phyloP scores from a whole-genome alignment of 2,113 vertebrate genomes.

The Taxidea taxus region DNA sequence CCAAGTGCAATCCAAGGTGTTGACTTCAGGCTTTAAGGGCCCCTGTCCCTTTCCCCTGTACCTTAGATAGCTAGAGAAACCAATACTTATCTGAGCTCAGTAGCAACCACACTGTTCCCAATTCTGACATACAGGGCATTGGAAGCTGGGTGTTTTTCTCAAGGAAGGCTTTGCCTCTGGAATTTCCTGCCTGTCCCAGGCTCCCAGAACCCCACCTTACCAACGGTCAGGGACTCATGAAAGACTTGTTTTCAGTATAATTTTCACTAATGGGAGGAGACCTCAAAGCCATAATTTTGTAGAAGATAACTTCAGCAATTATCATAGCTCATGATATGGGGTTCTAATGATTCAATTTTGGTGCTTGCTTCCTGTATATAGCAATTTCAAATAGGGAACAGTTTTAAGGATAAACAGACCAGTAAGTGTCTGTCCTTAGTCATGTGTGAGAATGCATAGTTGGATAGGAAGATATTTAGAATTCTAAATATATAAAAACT shows the following conservation, averaged over 20 bases:
- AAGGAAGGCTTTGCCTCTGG: conserved; percentile 24
- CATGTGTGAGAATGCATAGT: neutral
- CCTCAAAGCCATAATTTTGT: neutral
- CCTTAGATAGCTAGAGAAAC: neutral
- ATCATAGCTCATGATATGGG: neutral
- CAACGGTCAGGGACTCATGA: conserved; percentile 21
- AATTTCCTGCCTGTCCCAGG: conserved; percentile 38
- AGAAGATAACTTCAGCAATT: neutral
- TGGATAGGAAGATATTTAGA: conserved; percentile 19
- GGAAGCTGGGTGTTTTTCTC: conserved; percentile 14
- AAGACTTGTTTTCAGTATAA: conserved; percentile 49
- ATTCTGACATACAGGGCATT: neutral
- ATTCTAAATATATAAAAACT: conserved; percentile 55
- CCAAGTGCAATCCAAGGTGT: conserved; percentile 28
- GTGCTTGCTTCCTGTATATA: neutral
- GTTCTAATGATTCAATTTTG: conserved; percentile 27
- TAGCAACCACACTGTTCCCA: neutral
- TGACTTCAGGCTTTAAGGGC: neutral
- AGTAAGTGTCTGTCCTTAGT: neutral
- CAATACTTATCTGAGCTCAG: neutral
- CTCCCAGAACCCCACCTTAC: conserved; percentile 33
- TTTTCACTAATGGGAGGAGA: neutral
- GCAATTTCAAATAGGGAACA: neutral
- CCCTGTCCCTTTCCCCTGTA: neutral
- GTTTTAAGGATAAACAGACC: conserved; percentile 10